Evolutionary conservation across 2,797 vertebrate species (phyloP).

Genomic region (Iguana delicatissima): DNA sequence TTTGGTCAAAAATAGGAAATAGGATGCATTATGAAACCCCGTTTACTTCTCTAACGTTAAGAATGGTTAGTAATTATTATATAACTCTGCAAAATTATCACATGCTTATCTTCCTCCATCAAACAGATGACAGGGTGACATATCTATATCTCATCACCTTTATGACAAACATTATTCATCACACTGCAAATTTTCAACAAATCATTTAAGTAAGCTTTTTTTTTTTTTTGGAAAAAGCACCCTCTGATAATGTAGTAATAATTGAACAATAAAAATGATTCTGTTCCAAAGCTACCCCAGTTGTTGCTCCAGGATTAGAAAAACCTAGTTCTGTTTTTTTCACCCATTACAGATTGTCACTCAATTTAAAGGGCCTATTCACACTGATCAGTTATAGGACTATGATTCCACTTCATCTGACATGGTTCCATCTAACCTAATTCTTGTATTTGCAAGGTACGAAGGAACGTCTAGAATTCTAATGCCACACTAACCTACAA

Average conservation of each 20-base stretch:
- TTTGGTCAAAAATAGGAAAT: not conserved
- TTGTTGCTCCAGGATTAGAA: not conserved
- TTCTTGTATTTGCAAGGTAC: no score
- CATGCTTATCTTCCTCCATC: not conserved
- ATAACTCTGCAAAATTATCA: not conserved
- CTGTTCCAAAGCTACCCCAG: not conserved
- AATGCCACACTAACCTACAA: no score
- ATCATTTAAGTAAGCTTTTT: constrained; percentile 8
- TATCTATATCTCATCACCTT: not conserved
- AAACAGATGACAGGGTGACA: not conserved
- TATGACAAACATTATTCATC: not conserved
- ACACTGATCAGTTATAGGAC: no score
- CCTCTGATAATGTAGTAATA: not conserved
- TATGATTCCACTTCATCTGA: no score
- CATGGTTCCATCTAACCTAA: no score
- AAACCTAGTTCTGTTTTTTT: not conserved
- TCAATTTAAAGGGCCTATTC: not conserved
- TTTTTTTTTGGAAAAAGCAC: not conserved
- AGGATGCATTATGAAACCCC: not conserved
- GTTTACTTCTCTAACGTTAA: not conserved
- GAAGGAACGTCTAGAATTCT: no score
- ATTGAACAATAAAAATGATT: not conserved
- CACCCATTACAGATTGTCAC: not conserved
- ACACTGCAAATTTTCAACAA: not conserved
- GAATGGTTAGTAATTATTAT: not conserved